These are phyloP conservation scores for Lepus europaeus DNA, from an alignment of 2,113 vertebrate genomes.

Conservation along the genomic window DNA sequence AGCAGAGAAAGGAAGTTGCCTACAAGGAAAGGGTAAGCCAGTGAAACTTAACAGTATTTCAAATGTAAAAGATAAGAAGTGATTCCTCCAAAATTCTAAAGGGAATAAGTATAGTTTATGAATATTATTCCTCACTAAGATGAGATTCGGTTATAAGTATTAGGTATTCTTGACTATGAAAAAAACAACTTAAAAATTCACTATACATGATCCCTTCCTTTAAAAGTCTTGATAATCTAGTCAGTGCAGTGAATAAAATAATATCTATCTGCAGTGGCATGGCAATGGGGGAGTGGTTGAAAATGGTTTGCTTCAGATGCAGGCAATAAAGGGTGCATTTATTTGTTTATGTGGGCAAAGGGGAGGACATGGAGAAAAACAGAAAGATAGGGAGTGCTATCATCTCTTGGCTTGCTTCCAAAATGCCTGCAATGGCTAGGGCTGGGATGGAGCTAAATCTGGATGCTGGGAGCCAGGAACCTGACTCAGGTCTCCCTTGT, in stretches of 20 bases:
- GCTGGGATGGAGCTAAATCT: too few relatives aligned
- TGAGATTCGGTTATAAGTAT: not conserved
- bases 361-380: too few relatives aligned
- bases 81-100: conserved; percentile 25
- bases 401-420: too few relatives aligned
- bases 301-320: not conserved
- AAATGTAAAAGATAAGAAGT: conserved; percentile 24
- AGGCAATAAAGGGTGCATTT: not conserved
- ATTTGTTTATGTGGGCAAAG: too few relatives aligned
- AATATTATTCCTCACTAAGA: conserved; percentile 8
- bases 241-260: not conserved
- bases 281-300: not conserved
- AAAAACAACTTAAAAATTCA: not conserved
- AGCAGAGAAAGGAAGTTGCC: not conserved
- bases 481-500: too few relatives aligned
- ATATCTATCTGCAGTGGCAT: not conserved
- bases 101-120: not conserved
- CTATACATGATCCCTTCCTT: not conserved
- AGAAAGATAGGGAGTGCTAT: too few relatives aligned
- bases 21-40: not conserved
- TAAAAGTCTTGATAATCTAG: not conserved
- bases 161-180: not conserved
- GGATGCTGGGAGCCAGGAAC: too few relatives aligned
- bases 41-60: conserved; percentile 11
- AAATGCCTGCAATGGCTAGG: too few relatives aligned